Base-by-base conservation (phyloP, 2,113 vertebrate genomes). In the Festucalex cinctus region DNA sequence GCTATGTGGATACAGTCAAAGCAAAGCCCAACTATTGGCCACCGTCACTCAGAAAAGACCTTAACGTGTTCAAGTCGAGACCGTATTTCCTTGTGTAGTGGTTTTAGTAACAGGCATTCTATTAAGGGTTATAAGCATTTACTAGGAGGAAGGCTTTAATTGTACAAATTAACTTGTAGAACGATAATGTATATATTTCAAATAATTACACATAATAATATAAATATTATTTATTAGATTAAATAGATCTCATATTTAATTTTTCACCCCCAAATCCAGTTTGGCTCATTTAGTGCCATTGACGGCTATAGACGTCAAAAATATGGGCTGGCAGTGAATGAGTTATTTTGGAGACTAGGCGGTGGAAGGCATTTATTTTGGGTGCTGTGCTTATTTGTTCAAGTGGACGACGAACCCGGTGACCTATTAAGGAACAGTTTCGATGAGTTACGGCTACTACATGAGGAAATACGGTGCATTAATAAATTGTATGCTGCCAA, bases 1-100 rank as follows among this genome's bases (percentile, higher is more conserved):
- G 76, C 89, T 91, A 84, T 79, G 83, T 80, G 83, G 91, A 91
- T 92, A 92, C 90, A 93, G 94, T 94, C 93, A 94, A 94, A 95
- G 88, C 93, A 93, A 93, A 93, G 84, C 44, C 44, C 44, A 46
- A 46, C 17, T 6, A 19, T 80, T 49, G 68, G 78, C 46, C 58
- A 53, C 51, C 74, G 71, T 74, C 60, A 49, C 44, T 80, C 24
- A 73, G 37, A 69, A 64, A 73, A 74, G 26, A 32, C 22, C 51
- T 10, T 20, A 4, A 26, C 22, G 22, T 54, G 10, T 5, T 54
- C n/a, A 26, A 13, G 12, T 54, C 51, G 26, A 54, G 12, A 26
- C 54, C 16, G 54, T 32, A 57, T 57, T 32, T 57, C 16, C 54
- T 57, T 3, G 17, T 57, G 22, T 54, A 24, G 22, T 14, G 13